phyloP scores from a whole-genome alignment of 2,888 invertebrate species.

The Lepidonotus clava region DNA sequence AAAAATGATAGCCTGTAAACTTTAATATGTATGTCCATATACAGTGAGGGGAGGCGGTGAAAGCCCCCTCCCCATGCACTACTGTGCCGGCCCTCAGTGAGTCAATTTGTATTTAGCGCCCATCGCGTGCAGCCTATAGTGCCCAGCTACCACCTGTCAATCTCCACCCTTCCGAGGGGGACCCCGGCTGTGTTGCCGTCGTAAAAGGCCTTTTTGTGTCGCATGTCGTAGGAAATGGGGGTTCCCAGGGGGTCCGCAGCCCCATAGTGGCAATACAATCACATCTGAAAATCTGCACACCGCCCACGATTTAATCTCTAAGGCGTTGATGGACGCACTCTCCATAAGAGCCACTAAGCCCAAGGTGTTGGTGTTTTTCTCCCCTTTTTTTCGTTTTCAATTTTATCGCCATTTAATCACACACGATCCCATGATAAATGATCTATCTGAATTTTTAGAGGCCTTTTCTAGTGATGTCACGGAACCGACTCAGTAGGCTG shows the following conservation, averaged over 20 bases:
- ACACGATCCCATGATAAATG: neutral
- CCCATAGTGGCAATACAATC: constrained; percentile 8
- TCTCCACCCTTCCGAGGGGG: neutral
- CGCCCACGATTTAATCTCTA: neutral
- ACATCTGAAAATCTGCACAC: constrained; percentile 20
- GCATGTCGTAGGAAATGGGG: constrained; percentile 29
- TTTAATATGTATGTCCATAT: too few relatives aligned
- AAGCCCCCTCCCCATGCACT: too few relatives aligned
- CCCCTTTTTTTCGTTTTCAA: neutral
- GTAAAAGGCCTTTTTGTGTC: constrained; percentile 11
- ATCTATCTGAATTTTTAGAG: too few relatives aligned
- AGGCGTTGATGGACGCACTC: neutral
- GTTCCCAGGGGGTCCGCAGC: constrained; percentile 30
- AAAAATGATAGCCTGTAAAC: too few relatives aligned
- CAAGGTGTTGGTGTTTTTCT: neutral
- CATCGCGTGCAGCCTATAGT: constrained; percentile 31
- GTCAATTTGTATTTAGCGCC: neutral
- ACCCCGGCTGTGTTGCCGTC: neutral
- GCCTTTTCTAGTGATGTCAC: too few relatives aligned
- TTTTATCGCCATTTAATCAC: neutral
- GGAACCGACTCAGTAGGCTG: too few relatives aligned
- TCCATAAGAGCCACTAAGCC: neutral
- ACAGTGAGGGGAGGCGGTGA: too few relatives aligned
- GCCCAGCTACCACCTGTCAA: constrained; percentile 28
- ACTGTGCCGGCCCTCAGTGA: too few relatives aligned